Evolutionary conservation across 37 sponge, comb jelly and placozoan species (phyloP).

Genomic region (Petrosia ficiformis): DNA sequence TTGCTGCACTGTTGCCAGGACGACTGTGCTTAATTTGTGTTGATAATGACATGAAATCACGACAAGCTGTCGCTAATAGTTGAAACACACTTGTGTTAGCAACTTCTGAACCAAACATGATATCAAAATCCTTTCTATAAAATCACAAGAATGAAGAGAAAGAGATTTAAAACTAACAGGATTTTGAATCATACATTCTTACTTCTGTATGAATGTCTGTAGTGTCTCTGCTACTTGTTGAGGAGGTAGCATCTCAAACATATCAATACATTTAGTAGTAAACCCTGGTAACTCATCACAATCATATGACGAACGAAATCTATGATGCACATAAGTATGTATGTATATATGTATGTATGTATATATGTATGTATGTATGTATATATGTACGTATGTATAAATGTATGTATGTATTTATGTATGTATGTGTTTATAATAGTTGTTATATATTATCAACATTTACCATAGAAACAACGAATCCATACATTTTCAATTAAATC

Average conservation of each 20-base stretch:
- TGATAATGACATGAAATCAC: slow-evolving; percentile 28
- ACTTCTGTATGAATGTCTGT: background rate
- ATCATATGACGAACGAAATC: slow-evolving; percentile 9
- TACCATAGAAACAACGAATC: no score
- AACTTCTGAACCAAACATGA: slow-evolving; percentile 27
- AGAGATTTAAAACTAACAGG: background rate
- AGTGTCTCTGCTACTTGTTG: background rate
- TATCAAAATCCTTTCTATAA: slow-evolving; percentile 37
- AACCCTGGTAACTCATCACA: slow-evolving; percentile 42
- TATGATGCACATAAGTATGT: background rate
- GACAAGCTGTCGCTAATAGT: slow-evolving; percentile 47
- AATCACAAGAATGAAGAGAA: background rate
- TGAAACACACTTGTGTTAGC: slow-evolving; percentile 28
- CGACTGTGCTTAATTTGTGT: background rate
- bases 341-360: no score
- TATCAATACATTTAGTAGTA: slow-evolving; percentile 26
- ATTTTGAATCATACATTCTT: background rate
- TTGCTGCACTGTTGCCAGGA: background rate
- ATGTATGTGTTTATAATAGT: no score
- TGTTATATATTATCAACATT: no score
- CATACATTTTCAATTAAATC: no score
- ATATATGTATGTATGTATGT: no score
- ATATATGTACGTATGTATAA: no score
- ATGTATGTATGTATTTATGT: no score
- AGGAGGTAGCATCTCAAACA: slow-evolving; percentile 2